Conservation (phyloP, 2,797 vertebrate genomes). For the Amblyopsis hoosieri region DNA sequence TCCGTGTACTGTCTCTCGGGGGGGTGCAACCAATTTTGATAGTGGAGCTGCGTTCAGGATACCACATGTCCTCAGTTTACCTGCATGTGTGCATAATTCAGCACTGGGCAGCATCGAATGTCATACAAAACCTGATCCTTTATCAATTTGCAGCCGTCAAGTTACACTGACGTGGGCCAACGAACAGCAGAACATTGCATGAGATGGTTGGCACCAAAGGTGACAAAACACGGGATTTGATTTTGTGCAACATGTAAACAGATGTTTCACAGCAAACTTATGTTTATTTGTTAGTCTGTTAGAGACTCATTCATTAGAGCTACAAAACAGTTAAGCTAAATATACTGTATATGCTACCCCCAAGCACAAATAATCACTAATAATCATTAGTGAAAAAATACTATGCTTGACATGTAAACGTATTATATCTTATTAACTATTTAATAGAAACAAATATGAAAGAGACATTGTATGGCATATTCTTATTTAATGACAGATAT, state of each 20-base stretch:
- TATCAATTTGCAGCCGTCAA: conserved; percentile 56
- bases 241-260: conserved; percentile 15
- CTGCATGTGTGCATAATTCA: conserved; percentile 79
- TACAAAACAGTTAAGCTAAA: conserved; percentile 28
- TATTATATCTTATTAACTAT: conserved; percentile 19
- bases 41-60: conserved; percentile 47
- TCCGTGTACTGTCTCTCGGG: too few species aligned
- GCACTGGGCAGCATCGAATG: conserved; percentile 43
- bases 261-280: conserved; percentile 31
- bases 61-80: conserved; percentile 62
- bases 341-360: not conserved
- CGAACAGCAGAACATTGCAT: conserved; percentile 2
- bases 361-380: too few species aligned
- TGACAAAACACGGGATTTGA: not conserved
- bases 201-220: not conserved
- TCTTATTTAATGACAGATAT: conserved; percentile 11
- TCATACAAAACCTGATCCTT: conserved; percentile 52
- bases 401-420: conserved; percentile 26
- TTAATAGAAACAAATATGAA: not conserved
- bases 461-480: not conserved
- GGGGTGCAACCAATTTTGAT: too few species aligned
- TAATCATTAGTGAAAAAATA: conserved; percentile 11
- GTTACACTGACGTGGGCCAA: conserved; percentile 50
- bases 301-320: conserved; percentile 11
- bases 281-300: conserved; percentile 20